Base-by-base conservation (phyloP, 2,113 vertebrate species). In the Nothobranchius furzeri region DNA sequence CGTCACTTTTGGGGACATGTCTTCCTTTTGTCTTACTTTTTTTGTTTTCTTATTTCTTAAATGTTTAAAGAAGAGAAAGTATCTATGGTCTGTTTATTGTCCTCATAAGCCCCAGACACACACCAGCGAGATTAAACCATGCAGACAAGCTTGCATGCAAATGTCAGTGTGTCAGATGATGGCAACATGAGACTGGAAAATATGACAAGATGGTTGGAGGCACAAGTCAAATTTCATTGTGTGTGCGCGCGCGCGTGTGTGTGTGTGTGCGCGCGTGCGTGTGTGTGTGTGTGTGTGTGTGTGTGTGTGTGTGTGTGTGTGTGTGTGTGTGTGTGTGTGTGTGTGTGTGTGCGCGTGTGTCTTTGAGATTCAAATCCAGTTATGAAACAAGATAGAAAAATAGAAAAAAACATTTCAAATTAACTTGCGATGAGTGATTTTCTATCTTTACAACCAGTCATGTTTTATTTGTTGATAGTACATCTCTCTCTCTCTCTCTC, bases 111-210 rank as follows among this genome's bases (percentile, higher is more conserved):
- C 45, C n/a, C 54, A 24, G 10, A 42, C 37, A 20, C 15, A 63
- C 30, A 40, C 36, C 30, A 25, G 61, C n/a, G 47, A 65, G 45
- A 61, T 63, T 65, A 63, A 60, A 76, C 30, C 6, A 51, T 43
- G 45, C 24, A 51, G 50, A 67, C 61, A 66, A n/a, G 8, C 50
- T 43, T 52, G 43, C 36, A 12, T 62, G 51, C 46, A 54, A 62
- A 42, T 47, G 17, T 56, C 46, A 10, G 1, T 43, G 54, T 64
- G 61, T 75, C 60, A 69, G 43, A 68, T 70, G 58, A 73, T 70
- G 51, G 55, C 53, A 17, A 70, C 50, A 63, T 52, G 67, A 69
- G 62, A 55, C 30, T 10, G 4, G 46, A 4, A 5, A 61, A 64
- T 61, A 75, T 40, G 45, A 35, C 53, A 59, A 35, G n/a, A 56